These are phyloP conservation scores for Prionailurus viverrinus DNA, from an alignment of 2,113 vertebrate species.

Conservation along the genomic window DNA sequence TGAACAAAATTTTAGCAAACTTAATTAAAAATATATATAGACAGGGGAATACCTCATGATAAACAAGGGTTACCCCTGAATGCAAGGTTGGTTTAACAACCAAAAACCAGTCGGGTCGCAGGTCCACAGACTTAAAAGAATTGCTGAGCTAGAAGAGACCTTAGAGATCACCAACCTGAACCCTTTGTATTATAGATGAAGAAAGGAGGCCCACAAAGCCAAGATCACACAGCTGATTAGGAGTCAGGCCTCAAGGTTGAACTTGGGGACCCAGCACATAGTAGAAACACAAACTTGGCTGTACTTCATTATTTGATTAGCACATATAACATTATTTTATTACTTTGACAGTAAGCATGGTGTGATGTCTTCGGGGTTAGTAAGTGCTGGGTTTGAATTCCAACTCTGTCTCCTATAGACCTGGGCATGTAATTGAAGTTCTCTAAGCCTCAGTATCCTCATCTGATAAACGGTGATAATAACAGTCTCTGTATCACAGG, in stretches of 20 bases:
- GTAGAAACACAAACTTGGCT: neutral
- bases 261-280: neutral
- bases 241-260: neutral
- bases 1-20: slow-evolving; percentile 1
- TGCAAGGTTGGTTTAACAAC: neutral
- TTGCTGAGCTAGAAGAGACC: neutral
- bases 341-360: neutral
- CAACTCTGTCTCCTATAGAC: neutral
- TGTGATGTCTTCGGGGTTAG: neutral
- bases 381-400: slow-evolving; percentile 16
- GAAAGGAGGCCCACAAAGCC: neutral
- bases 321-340: neutral
- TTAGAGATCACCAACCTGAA: neutral
- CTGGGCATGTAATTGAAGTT: neutral
- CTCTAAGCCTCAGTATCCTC: neutral
- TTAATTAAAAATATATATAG: neutral
- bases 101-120: neutral
- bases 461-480: neutral
- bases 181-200: neutral
- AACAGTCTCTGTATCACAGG: neutral
- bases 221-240: neutral
- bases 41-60: neutral
- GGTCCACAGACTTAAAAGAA: neutral
- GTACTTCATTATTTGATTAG: neutral
- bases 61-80: neutral